A percentile compares a stretch with the other conserved stretches of the same genome.
Conservation (phyloP, 2,113 vertebrate species). For the Harpagus bidentatus region DNA sequence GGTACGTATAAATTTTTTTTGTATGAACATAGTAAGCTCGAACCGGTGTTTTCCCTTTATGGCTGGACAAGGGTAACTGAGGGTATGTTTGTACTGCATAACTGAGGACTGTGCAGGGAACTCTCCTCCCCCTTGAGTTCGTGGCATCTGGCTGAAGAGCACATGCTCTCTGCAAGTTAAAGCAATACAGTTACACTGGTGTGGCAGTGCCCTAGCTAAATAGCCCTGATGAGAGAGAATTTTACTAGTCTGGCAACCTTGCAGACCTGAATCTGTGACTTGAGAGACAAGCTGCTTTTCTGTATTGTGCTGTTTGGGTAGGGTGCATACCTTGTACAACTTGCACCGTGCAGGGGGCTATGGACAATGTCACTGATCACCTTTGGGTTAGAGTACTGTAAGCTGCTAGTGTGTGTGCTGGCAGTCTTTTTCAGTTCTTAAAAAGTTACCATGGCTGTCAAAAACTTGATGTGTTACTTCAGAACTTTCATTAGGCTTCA, state of each 20-base stretch:
- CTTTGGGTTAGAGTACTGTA: background rate
- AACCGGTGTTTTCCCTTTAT: background rate
- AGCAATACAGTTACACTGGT: background rate
- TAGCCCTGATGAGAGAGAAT: background rate
- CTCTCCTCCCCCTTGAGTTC: background rate
- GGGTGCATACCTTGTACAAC: rapidly evolving
- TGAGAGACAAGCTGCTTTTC: background rate
- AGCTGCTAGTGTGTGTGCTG: background rate
- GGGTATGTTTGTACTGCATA: slow-evolving; percentile 23
- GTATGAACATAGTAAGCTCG: background rate
- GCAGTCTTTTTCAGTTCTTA: background rate
- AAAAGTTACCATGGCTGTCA: background rate
- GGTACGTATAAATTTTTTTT: background rate
- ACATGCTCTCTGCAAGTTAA: background rate
- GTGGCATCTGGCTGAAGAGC: background rate
- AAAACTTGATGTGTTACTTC: background rate
- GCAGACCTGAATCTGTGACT: background rate
- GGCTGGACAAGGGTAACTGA: background rate
- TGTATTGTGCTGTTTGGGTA: background rate
- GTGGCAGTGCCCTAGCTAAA: background rate
- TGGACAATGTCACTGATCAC: background rate
- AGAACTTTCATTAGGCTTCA: background rate
- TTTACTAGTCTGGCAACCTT: background rate
- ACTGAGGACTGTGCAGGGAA: background rate
- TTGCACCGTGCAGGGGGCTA: background rate